Evolutionary conservation across 1,140 invertebrate species (phyloP), one percentile per base, ranked within the genome.

Genomic region (Drosophila pandora): DNA sequence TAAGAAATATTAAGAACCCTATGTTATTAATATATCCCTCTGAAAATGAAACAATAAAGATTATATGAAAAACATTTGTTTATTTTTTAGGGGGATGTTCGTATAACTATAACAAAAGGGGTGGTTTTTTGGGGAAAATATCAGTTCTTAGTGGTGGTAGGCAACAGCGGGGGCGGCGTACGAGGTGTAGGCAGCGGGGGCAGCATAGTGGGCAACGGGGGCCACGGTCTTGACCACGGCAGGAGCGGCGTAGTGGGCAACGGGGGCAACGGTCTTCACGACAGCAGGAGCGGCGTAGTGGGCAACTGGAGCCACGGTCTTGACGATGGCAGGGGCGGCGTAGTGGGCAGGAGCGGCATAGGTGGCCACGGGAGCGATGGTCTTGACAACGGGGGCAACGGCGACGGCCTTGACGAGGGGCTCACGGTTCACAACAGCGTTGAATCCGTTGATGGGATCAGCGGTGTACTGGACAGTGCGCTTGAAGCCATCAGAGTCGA

Each of bases 401-500:
- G 76, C 68, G 48, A 80, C 79, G 17, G 74, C 10, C 64, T 81
- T 78, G 52, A 77, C 76, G 13, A 80, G 67, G 55, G 73, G 90
- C 58, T 93, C 79, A 53, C 80, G 82, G 70, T 88, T 77, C 37
- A 92, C 91, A 8, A 90, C 77, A 53, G 91, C 92, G 68, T 92
- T 92, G 88, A 92, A 92, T 25, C 91, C 91, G 68, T 88, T 90
- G 72, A 84, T 71, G 54, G 76, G 76, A 61, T 92, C 92, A 43
- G 92, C 90, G 45, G 90, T 91, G 79, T 92, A 92, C 52, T 92
- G 90, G 6, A 92, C 92, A 25, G 77, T 90, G 41, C 92, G 71
- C 68, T 87, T 84, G 70, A 93, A 94, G 60, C 94, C 94, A 82
- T 95, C 94, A 12, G 94, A 93, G 83, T 95, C 94, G 21, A 94